phyloP scores from a whole-genome alignment of 2,113 vertebrate genomes.

The Ursus arctos region DNA sequence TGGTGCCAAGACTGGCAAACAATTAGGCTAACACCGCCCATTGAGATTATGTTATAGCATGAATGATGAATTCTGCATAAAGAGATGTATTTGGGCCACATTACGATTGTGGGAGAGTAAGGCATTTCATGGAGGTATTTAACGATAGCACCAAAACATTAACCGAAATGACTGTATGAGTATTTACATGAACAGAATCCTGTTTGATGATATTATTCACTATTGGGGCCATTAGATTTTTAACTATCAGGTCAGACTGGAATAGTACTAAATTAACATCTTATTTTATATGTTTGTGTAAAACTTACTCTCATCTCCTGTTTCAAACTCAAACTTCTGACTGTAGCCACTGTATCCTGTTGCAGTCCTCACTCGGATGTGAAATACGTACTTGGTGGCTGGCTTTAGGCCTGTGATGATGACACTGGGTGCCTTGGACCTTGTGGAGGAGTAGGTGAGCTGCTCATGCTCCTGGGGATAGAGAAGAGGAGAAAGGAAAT shows the following conservation, averaged over 20 bases:
- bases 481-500: slow-evolving; percentile 84
- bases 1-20: background rate
- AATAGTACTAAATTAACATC: background rate
- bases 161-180: background rate
- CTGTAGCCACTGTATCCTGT: slow-evolving; percentile 96
- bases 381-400: slow-evolving; percentile 96
- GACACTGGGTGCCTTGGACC: slow-evolving; percentile 96
- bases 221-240: slow-evolving; percentile 9
- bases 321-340: slow-evolving; percentile 96
- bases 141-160: background rate
- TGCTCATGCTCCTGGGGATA: slow-evolving; percentile 95
- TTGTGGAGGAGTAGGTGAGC: slow-evolving; percentile 97
- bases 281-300: background rate
- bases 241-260: background rate
- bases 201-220: background rate
- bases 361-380: slow-evolving; percentile 93
- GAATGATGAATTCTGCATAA: slow-evolving; percentile 15
- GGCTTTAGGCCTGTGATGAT: slow-evolving; percentile 96
- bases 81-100: background rate
- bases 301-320: slow-evolving; percentile 96
- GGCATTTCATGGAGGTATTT: background rate
- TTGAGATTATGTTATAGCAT: background rate
- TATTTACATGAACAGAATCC: background rate
- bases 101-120: background rate
- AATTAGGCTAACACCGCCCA: background rate